phyloP scores from a whole-genome alignment of 2,113 vertebrate species.

The Larimichthys polyactis region DNA sequence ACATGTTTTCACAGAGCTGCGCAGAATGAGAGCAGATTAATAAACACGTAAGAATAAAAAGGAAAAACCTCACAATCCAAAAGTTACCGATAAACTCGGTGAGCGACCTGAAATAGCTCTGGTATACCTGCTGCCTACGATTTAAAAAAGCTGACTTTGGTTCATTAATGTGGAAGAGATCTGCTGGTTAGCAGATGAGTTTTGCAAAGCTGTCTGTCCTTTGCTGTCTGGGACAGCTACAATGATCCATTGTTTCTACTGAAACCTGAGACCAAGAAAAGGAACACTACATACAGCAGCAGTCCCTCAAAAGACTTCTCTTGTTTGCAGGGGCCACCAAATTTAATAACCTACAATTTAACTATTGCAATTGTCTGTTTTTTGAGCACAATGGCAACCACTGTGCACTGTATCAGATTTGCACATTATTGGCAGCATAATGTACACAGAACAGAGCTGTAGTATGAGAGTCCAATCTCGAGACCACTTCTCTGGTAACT shows the following conservation, averaged over 20 bases:
- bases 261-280: slow-evolving; percentile 93
- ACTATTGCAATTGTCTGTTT: slow-evolving; percentile 66
- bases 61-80: not conserved
- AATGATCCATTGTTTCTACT: slow-evolving; percentile 90
- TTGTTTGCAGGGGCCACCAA: slow-evolving; percentile 74
- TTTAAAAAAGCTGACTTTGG: slow-evolving; percentile 83
- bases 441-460: slow-evolving; percentile 28
- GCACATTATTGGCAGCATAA: slow-evolving; percentile 53
- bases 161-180: slow-evolving; percentile 85
- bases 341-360: slow-evolving; percentile 75
- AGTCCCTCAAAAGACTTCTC: slow-evolving; percentile 67
- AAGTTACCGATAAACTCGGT: not conserved
- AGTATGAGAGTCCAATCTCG: not conserved
- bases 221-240: slow-evolving; percentile 87
- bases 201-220: slow-evolving; percentile 91
- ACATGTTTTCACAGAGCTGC: not conserved
- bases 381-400: slow-evolving; percentile 44
- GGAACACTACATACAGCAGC: slow-evolving; percentile 85
- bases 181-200: slow-evolving; percentile 88
- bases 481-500: slow-evolving; percentile 11
- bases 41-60: not conserved
- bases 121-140: slow-evolving; percentile 57
- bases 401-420: slow-evolving; percentile 53
- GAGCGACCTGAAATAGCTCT: slow-evolving; percentile 58
- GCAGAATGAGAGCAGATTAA: not conserved